Evolutionary conservation across 2,888 invertebrate genomes (phyloP).

Genomic region (Tachina lurida): DNA sequence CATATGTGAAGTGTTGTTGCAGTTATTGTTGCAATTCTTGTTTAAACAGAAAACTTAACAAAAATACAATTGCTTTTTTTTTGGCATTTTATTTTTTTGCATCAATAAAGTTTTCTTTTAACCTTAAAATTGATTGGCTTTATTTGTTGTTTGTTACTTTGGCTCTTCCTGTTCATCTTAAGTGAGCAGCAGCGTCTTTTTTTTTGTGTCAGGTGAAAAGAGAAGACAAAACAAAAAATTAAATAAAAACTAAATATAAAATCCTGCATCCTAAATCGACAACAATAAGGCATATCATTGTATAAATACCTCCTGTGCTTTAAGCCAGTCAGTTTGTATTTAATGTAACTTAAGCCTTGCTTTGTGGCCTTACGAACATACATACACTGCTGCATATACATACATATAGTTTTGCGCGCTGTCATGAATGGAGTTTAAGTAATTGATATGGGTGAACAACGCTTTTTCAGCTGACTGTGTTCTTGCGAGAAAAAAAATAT

Average conservation of each 20-base stretch:
- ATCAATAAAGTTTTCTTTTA: constrained; percentile 60
- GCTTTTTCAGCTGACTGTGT: constrained; percentile 42
- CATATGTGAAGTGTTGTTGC: constrained; percentile 54
- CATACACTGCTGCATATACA: background rate
- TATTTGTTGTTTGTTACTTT: constrained; percentile 56
- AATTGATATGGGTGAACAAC: constrained; percentile 80
- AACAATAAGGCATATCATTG: constrained; percentile 71
- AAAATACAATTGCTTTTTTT: constrained; percentile 51
- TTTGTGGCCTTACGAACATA: constrained; percentile 24
- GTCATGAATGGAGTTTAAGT: constrained; percentile 80
- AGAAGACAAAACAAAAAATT: constrained; percentile 71
- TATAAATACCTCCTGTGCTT: constrained; percentile 66
- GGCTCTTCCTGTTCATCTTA: constrained; percentile 51
- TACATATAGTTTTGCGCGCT: constrained; percentile 73
- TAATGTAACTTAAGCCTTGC: constrained; percentile 65
- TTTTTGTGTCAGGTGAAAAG: constrained; percentile 80
- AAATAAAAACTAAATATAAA: constrained; percentile 66
- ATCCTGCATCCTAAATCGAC: constrained; percentile 66
- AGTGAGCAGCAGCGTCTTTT: constrained; percentile 60
- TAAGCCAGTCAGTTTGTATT: constrained; percentile 28
- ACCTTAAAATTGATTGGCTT: constrained; percentile 78
- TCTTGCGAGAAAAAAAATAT: constrained; percentile 41
- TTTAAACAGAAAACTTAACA: constrained; percentile 10
- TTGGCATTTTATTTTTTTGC: constrained; percentile 32
- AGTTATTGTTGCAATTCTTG: constrained; percentile 47